Evolutionary conservation across 1,140 invertebrate genomes (phyloP), one percentile per base, ranked within the genome.

Genomic region (Drosophila tani): DNA sequence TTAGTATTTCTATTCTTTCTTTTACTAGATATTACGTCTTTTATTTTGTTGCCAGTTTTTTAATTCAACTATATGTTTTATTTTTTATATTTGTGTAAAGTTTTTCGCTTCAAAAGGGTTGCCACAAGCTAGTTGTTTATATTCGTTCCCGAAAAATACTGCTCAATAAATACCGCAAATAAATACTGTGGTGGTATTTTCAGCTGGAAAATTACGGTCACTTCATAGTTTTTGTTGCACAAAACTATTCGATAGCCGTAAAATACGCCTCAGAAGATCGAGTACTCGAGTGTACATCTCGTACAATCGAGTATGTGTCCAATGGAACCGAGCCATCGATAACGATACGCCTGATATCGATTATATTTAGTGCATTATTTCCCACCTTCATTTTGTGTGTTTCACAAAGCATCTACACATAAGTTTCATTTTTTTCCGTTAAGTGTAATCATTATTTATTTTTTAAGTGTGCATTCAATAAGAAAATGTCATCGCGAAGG

Each of bases 401-500:
- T 51, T 51, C 50, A 75, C 77, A 84, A 75, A 88, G 58, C 84
- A 90, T 88, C 71, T 78, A 90, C 81, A 68, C 66, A 90, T 90
- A 81, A 81, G 78, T 84, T 84, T 80, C 74, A 62, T 81, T 90
- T 88, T 90, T 88, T 86, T 86, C 77, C 83, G 84, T 86, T 88
- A 71, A 81, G 84, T 88, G 84, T 90, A 67, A 79, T 65, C 70
- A 69, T 90, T 81, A 90, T 88, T 88, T 88, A 84, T 88, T 87
- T 81, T 88, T 84, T 88, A 88, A 88, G 84, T 90, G 84, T 82
- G 84, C 78, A 76, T 81, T 84, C 71, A 90, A 88, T 81, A 90
- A 88, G 81, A 88, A 88, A 84, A 88, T 88, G 84, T 88, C 84
- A 88, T 88, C 84, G 81, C 84, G 84, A 88, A 88, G 84, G 84